Percentiles rank a stretch among this genome's conserved stretches.
Evolutionary conservation across 2,113 vertebrate species (phyloP).

Genomic region (Laterallus jamaicensis): DNA sequence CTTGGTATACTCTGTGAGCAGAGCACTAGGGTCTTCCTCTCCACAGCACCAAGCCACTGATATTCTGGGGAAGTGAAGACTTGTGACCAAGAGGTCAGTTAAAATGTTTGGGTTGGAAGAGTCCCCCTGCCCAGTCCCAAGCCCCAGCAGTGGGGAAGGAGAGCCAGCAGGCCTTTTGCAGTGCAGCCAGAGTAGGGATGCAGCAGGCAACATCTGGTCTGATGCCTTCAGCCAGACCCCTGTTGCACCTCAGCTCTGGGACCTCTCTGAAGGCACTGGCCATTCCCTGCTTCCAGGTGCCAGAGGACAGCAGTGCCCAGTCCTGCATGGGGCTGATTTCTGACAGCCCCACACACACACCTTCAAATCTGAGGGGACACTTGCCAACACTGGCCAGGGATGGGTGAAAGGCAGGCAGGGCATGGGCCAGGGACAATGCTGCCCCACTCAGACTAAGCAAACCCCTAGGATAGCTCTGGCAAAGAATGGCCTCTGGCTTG

Average conservation of each 20-base stretch:
- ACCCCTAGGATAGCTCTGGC: not conserved
- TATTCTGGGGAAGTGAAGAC: not conserved
- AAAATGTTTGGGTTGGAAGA: not conserved
- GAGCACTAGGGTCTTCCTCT: not conserved
- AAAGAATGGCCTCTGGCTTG: not conserved
- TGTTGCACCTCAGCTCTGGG: rapidly evolving
- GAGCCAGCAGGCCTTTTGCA: not conserved
- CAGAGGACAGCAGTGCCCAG: rapidly evolving
- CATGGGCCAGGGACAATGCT: not conserved
- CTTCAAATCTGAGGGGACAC: not conserved
- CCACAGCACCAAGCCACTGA: not conserved
- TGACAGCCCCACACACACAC: not conserved
- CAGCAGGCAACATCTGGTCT: not conserved
- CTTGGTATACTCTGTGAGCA: not conserved
- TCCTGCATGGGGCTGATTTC: not conserved
- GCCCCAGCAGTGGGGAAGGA: not conserved
- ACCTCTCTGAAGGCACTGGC: not conserved
- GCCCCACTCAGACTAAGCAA: not conserved
- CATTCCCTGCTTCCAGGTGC: not conserved
- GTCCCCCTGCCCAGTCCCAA: not conserved
- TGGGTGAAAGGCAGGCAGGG: not conserved
- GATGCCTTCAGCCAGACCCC: not conserved
- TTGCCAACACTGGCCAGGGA: not conserved
- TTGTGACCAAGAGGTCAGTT: not conserved
- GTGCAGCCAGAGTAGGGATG: not conserved